Evolutionary conservation across 2,113 vertebrate genomes (phyloP).

Genomic region (Rattus norvegicus): DNA sequence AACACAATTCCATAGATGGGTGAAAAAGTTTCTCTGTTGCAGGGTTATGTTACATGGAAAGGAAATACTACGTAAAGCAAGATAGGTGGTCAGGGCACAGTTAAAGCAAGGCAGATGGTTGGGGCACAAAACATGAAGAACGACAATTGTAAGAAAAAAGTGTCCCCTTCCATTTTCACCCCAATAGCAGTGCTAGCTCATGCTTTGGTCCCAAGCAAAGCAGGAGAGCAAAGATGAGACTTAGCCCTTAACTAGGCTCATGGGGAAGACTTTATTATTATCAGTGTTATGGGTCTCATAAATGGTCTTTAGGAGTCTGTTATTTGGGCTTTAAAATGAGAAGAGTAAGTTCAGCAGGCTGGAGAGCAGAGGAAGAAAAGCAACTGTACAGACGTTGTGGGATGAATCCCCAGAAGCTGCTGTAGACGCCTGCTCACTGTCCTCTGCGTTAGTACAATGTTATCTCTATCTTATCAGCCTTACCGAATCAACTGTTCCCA

Average conservation of each 20-base stretch:
- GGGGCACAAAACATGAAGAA: background rate
- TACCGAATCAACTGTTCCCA: too few relatives aligned
- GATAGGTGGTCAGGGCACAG: background rate
- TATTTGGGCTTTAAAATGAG: background rate
- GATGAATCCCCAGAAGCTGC: background rate
- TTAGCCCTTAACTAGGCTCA: background rate
- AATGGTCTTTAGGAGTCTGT: background rate
- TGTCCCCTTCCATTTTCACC: background rate
- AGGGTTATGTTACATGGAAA: background rate
- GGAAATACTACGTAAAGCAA: too few relatives aligned
- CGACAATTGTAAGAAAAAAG: background rate
- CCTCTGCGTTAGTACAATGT: background rate
- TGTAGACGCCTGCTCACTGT: background rate
- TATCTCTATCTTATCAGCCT: background rate
- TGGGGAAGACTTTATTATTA: background rate
- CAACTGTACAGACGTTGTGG: background rate
- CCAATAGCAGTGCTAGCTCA: background rate
- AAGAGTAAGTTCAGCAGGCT: background rate
- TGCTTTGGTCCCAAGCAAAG: background rate
- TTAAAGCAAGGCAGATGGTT: background rate
- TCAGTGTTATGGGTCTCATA: background rate
- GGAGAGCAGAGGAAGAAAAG: background rate
- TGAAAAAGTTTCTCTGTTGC: background rate
- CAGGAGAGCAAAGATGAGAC: background rate
- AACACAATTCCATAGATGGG: background rate